Conservation (phyloP, 2,113 vertebrate genomes). For the Tupaia chinensis region DNA sequence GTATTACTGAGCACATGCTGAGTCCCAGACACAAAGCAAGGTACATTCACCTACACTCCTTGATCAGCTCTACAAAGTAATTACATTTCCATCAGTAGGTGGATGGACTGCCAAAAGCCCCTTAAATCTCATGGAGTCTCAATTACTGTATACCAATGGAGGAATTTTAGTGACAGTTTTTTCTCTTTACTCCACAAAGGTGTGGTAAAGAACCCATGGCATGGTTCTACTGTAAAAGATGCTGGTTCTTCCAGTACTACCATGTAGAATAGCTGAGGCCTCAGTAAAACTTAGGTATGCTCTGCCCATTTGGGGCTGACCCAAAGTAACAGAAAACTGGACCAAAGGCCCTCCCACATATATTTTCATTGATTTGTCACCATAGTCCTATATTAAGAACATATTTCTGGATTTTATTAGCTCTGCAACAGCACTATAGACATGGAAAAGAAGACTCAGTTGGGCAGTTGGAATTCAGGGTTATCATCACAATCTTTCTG, state of each 20-base stretch:
- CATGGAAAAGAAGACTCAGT: background rate
- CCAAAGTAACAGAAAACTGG: background rate
- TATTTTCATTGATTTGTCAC: background rate
- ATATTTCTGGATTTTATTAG: background rate
- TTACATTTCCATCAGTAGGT: background rate
- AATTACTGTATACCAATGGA: background rate
- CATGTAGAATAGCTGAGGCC: background rate
- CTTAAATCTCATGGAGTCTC: background rate
- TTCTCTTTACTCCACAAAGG: background rate
- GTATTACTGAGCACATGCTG: background rate
- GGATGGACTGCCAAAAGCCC: too few species aligned
- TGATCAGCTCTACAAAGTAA: background rate
- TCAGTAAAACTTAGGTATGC: background rate
- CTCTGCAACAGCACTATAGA: background rate
- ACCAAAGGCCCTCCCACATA: background rate
- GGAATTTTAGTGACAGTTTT: background rate
- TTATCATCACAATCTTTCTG: background rate
- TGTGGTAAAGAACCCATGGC: background rate
- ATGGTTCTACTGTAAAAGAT: background rate
- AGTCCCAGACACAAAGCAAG: background rate
- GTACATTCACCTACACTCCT: background rate
- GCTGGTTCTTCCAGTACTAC: background rate
- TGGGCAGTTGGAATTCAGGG: background rate
- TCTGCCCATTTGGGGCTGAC: background rate
- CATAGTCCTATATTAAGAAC: background rate